These are phyloP conservation scores for Cantharis flavilabris DNA, from an alignment of 2,888 invertebrate species.

Conservation along the genomic window DNA sequence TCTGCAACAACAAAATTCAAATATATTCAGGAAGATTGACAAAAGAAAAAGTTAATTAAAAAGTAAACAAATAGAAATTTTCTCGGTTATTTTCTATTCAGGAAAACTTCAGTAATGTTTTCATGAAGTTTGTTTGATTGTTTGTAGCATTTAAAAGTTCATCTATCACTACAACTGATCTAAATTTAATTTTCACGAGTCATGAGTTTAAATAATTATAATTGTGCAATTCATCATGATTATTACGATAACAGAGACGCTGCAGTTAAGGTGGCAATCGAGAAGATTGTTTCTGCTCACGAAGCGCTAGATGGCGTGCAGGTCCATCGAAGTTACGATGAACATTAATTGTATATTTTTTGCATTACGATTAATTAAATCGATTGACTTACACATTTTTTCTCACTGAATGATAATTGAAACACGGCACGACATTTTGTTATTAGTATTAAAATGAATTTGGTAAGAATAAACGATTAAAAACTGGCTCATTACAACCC, in stretches of 20 bases:
- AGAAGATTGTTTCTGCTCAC: background rate
- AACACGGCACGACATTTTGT: background rate
- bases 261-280: background rate
- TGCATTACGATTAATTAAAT: background rate
- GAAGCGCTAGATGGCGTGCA: background rate
- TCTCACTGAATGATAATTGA: background rate
- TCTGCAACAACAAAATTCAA: background rate
- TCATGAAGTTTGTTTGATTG: background rate
- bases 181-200: background rate
- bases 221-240: background rate
- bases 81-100: background rate
- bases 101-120: background rate
- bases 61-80: background rate
- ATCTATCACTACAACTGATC: background rate
- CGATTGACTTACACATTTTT: background rate
- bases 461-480: background rate
- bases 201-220: background rate
- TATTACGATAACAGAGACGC: background rate
- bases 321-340: background rate
- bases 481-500: background rate
- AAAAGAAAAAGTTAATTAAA: background rate
- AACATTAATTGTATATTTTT: background rate
- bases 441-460: background rate
- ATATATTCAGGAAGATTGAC: background rate
- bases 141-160: background rate